Evolutionary conservation across 2,888 invertebrate species (phyloP), one percentile per base, ranked within the genome.

Genomic region (Orthosia cruda): DNA sequence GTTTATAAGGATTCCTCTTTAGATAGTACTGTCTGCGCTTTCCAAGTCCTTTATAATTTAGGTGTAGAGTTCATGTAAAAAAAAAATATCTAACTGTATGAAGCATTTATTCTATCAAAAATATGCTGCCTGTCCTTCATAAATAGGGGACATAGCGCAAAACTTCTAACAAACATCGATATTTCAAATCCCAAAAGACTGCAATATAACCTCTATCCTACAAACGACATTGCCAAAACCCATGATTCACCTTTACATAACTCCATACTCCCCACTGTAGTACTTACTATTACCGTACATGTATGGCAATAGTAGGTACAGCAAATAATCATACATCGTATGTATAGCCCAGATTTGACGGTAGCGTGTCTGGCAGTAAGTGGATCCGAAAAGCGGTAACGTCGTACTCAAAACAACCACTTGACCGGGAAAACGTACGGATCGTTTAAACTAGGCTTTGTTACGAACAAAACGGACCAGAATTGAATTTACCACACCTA

Each of bases 381-480:
- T 74, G 80, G 71, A 68, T 71, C 50, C 68, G 80, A 80, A 84
- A 71, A 80, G 58, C 71, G 64, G 68, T 65, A 80, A 68, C 45
- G 68, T 47, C 55, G 71, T 23, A 47, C 54, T 57, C 55, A 47
- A 52, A 72, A 74, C 70, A 71, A 71, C 61, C 74, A 83, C 71
- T 74, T 80, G 26, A 65, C 20, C 70, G 45, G 67, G 12, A 20
- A 58, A 81, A 74, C 47, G 49, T 61, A 50, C 26, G 55, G 26
- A 66, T 40, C 78, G 45, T 77, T 77, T 78, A 66, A 47, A 62
- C 61, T 59, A 61, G 61, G 54, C 68, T 54, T 5, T 32, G 23
- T 52, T 12, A 63, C 20, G 16, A 59, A 69, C 58, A 63, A 63
- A 83, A 83, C 9, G 26, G 13, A 45, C 7, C 32, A 47, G 18